phyloP scores from a whole-genome alignment of 2,113 vertebrate species.

The Mastomys natalensis region DNA sequence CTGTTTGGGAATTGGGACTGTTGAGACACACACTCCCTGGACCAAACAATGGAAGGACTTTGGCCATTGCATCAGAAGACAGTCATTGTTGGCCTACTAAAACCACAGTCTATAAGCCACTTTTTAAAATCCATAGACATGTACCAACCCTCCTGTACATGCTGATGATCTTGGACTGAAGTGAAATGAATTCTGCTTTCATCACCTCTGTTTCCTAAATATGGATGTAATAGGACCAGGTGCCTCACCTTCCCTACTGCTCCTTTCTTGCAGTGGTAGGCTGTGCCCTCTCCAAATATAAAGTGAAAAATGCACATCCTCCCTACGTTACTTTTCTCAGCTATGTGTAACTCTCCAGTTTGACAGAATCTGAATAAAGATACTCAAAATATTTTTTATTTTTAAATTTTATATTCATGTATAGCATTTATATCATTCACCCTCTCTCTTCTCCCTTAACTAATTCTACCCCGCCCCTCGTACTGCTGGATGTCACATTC shows the following conservation, averaged over 20 bases:
- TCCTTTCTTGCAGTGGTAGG: neutral
- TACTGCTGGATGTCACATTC: neutral
- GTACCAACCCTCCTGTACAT: neutral
- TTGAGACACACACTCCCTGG: neutral
- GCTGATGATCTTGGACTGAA: too few relatives aligned
- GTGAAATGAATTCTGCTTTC: too few relatives aligned
- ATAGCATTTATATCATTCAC: neutral
- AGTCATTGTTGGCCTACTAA: neutral
- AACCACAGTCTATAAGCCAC: neutral
- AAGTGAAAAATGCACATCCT: too few relatives aligned
- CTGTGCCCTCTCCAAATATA: neutral
- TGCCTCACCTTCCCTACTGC: neutral
- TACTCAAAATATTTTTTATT: neutral
- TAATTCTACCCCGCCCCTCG: neutral
- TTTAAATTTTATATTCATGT: neutral
- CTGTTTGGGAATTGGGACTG: neutral
- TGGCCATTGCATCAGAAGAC: neutral
- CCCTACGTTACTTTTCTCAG: neutral
- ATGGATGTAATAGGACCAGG: neutral
- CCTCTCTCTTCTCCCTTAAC: neutral
- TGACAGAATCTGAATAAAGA: neutral
- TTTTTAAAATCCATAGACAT: neutral
- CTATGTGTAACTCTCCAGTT: neutral
- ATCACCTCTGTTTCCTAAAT: too few relatives aligned
- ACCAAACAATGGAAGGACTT: neutral